phyloP scores from a whole-genome alignment of 1,140 invertebrate species.

The Nasonia longicornis region DNA sequence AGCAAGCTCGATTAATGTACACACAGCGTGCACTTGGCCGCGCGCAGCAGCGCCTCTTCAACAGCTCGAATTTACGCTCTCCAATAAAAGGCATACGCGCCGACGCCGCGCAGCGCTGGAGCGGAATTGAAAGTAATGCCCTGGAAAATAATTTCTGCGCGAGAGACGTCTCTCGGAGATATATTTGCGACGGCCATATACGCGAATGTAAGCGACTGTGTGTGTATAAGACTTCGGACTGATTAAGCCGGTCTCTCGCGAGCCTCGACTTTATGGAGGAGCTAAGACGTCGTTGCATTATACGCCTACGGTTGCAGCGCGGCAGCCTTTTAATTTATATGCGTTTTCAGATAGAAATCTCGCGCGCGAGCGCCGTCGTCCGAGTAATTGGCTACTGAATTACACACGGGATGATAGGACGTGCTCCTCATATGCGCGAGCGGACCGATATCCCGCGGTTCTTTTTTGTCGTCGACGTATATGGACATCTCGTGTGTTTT shows the following conservation, averaged over 20 bases:
- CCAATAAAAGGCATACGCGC: neutral
- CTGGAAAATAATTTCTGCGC: conserved; percentile 34
- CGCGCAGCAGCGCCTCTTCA: neutral
- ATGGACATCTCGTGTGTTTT: neutral
- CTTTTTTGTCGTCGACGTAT: neutral
- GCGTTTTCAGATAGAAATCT: conserved; percentile 43
- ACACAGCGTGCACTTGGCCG: neutral
- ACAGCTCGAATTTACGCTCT: conserved; percentile 12
- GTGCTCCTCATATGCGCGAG: neutral
- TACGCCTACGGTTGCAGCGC: conserved; percentile 3
- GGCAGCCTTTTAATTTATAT: neutral
- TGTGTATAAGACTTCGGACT: neutral
- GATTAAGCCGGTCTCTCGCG: conserved; percentile 32
- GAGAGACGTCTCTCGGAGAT: conserved; percentile 17
- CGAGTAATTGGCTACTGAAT: conserved; percentile 49
- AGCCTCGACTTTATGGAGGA: conserved; percentile 13
- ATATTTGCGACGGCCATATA: neutral
- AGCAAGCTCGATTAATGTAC: conserved; percentile 4
- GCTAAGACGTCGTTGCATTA: neutral
- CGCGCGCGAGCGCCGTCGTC: conserved; percentile 9
- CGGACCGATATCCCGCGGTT: neutral
- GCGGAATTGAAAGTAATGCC: conserved; percentile 21
- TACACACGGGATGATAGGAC: conserved; percentile 35
- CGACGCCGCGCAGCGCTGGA: neutral
- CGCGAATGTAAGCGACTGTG: neutral